Evolutionary conservation across 53 echinoderm and acorn worm species (phyloP).

Genomic region (Paracentrotus lividus): DNA sequence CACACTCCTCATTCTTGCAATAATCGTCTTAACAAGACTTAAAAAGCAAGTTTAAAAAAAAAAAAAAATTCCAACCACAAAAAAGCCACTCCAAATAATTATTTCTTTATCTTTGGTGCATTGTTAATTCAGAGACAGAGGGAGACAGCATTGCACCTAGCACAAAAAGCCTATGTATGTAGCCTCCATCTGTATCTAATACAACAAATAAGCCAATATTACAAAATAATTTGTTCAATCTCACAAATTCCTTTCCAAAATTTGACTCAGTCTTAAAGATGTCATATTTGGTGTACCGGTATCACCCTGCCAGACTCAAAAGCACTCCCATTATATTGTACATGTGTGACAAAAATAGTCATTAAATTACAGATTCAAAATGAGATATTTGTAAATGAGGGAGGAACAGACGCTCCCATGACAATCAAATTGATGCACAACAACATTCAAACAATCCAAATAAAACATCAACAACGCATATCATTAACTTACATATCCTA

Average conservation of each 20-base stretch:
- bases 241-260: neutral
- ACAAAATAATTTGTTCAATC: neutral
- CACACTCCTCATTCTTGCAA: neutral
- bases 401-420: neutral
- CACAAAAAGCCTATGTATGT: neutral
- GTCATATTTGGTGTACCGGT: neutral
- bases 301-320: neutral
- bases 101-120: neutral
- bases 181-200: neutral
- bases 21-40: neutral
- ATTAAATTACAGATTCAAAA: neutral
- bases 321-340: neutral
- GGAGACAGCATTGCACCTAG: neutral
- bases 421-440: neutral
- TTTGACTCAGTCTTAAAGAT: neutral
- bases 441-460: slow-evolving; percentile 24
- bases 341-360: neutral
- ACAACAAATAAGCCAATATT: neutral
- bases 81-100: neutral
- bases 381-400: neutral
- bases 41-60: neutral
- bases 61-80: neutral
- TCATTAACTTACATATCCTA: slow-evolving; percentile 4
- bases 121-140: neutral
- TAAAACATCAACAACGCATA: neutral